Evolutionary conservation across 1,140 invertebrate genomes (phyloP).

Genomic region (Sminthurides bifidus): DNA sequence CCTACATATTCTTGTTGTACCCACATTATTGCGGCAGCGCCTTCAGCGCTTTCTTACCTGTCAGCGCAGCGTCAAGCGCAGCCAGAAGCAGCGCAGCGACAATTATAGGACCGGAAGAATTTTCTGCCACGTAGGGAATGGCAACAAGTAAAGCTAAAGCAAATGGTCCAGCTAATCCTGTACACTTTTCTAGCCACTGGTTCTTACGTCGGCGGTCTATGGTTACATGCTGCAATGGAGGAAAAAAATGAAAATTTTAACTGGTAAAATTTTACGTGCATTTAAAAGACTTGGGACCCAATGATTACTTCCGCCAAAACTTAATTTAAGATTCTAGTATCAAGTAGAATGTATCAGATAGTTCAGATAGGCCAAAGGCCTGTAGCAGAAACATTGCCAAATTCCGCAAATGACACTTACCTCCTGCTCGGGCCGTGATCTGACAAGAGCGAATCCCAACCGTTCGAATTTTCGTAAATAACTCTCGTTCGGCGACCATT

Average conservation of each 20-base stretch:
- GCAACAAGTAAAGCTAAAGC: constrained; percentile 24
- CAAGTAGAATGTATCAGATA: no score
- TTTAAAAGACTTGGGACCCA: background rate
- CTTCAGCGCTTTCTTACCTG: no score
- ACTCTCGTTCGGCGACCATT: constrained; percentile 28
- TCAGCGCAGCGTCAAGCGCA: constrained; percentile 24
- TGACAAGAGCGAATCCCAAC: constrained; percentile 28
- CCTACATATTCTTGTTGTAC: background rate
- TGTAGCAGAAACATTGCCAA: no score
- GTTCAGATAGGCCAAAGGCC: no score
- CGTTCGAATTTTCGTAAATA: constrained; percentile 27
- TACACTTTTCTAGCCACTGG: constrained; percentile 24
- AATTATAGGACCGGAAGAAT: constrained; percentile 26
- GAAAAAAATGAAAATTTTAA: background rate
- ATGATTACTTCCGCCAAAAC: background rate
- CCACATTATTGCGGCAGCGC: background rate
- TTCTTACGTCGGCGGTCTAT: constrained; percentile 1
- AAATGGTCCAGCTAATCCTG: constrained; percentile 28
- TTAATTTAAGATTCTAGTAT: background rate
- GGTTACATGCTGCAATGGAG: background rate
- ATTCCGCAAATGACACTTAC: constrained; percentile 3
- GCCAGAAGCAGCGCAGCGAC: constrained; percentile 26
- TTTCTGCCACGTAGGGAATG: constrained; percentile 29
- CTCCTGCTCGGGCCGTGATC: constrained; percentile 25
- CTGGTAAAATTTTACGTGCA: background rate